Evolutionary conservation across 2,797 vertebrate species (phyloP).

Genomic region (Myotis pilosus): DNA sequence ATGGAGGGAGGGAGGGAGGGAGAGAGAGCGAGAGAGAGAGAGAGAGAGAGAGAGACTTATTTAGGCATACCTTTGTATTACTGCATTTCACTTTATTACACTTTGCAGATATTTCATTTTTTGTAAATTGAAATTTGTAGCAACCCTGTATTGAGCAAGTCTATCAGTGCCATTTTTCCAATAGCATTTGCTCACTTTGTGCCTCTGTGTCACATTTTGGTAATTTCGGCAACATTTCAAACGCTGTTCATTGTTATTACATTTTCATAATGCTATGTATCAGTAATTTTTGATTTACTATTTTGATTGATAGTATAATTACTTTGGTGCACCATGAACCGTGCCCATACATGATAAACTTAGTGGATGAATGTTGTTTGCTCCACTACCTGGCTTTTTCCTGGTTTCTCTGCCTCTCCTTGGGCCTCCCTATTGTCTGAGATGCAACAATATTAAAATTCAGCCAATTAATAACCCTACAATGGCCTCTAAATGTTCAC

Average conservation of each 20-base stretch:
- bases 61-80: background rate
- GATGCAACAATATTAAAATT: background rate
- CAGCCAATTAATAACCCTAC: background rate
- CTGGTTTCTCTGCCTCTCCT: background rate
- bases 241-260: background rate
- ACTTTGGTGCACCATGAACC: background rate
- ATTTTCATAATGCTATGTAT: background rate
- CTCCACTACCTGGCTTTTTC: background rate
- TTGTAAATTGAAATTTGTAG: background rate
- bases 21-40: background rate
- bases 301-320: background rate
- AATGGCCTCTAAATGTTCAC: background rate
- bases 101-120: background rate
- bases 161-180: background rate
- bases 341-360: background rate
- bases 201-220: background rate
- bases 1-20: background rate
- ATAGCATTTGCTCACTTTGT: background rate
- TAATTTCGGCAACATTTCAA: background rate
- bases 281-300: background rate
- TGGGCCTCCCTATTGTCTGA: background rate
- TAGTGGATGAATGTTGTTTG: background rate
- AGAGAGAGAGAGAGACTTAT: background rate
- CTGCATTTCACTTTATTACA: background rate
- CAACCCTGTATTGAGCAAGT: background rate